Evolutionary conservation across 2,888 invertebrate species (phyloP), one percentile per base, ranked within the genome.

Genomic region (Lasioglossum malachurum): DNA sequence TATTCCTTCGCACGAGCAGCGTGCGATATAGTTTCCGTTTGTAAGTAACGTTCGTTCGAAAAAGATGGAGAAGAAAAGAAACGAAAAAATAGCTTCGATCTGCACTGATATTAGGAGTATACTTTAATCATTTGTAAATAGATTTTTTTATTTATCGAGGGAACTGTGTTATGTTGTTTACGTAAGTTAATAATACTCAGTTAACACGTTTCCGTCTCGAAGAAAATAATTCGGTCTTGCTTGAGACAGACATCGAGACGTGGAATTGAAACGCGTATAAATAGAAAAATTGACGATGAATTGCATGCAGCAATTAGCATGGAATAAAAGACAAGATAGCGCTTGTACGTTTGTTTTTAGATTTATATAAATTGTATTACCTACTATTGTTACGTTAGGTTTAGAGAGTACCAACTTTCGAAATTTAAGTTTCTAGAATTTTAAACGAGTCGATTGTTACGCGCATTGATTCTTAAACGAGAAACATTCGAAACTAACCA

Each of bases 321-420:
- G 69, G 76, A 80, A 49, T 78, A 87, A 82, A 84, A 84, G 79
- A 82, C 81, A 88, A 69, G 19, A 64, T 69, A 75, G 74, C 44
- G 64, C 69, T 78, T 75, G 75, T 67, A 77, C 2, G n/a, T 76
- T 60, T 46, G n/a, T 75, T 75, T 75, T 75, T 84, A 84, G 60
- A 53, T 72, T 80, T 80, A 75, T 69, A 76, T 69, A 76, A 71
- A 71, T 44, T 76, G 27, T 38, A 49, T 57, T 57, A 41, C 64
- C 19, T 23, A 35, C 14, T 19, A 64, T 31, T 23, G 78, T 69
- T 82, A 23, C 31, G 74, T 67, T 82, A 82, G 49, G 35, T 73
- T 82, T 67, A 69, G 71, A 44, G 16, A 44, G 64, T 64, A n/a
- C 35, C 19, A n/a, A 4, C 75, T 80, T 57, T 67, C 19, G 41